These are phyloP conservation scores for Rhea pennata DNA, from an alignment of 2,113 vertebrate genomes.

Conservation along the genomic window DNA sequence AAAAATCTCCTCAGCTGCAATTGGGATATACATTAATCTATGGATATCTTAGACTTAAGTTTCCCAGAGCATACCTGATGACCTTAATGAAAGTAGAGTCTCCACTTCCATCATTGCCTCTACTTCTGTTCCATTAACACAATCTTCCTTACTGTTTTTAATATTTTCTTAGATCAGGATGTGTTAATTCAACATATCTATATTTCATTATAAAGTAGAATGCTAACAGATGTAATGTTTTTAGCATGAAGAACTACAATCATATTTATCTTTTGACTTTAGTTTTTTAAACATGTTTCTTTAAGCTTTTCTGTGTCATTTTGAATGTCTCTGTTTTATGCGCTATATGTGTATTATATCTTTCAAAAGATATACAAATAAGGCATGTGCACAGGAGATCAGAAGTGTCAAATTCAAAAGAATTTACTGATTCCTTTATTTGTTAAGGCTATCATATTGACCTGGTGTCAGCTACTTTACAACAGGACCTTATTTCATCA, in stretches of 20 bases:
- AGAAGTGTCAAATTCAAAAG: neutral
- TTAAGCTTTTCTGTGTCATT: neutral
- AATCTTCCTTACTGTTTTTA: too few species aligned
- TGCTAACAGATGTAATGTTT: neutral
- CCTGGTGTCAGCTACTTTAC: neutral
- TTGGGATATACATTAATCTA: too few species aligned
- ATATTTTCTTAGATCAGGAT: too few species aligned
- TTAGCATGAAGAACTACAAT: neutral
- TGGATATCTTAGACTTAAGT: too few species aligned
- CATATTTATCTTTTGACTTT: neutral
- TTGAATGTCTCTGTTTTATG: neutral
- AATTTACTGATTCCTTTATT: neutral
- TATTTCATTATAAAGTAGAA: neutral
- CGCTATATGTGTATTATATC: neutral
- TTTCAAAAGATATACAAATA: neutral
- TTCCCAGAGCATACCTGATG: too few species aligned
- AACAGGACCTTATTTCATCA: neutral
- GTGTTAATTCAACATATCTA: neutral
- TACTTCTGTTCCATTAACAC: too few species aligned
- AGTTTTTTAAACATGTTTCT: neutral
- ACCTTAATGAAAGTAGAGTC: too few species aligned
- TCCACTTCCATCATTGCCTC: too few species aligned
- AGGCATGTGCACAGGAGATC: neutral
- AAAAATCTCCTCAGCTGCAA: too few species aligned
- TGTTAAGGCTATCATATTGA: neutral